phyloP scores from a whole-genome alignment of 1,140 invertebrate species.

The Odontomachus brunneus region DNA sequence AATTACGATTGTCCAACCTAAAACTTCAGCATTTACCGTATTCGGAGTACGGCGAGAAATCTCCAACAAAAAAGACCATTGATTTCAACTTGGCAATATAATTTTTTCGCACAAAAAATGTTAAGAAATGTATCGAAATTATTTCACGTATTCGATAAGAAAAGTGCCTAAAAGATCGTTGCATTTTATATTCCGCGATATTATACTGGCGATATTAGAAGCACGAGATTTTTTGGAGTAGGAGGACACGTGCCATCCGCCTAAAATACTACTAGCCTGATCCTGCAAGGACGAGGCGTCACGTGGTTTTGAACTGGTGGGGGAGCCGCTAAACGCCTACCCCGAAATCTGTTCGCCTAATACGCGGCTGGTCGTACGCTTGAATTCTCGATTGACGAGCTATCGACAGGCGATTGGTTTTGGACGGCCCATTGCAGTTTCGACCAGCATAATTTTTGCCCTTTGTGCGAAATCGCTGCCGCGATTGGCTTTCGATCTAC shows the following conservation, averaged over 20 bases:
- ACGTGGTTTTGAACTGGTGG: constrained; percentile 79
- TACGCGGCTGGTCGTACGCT: constrained; percentile 85
- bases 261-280: constrained; percentile 82
- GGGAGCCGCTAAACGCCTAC: constrained; percentile 65
- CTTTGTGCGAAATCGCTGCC: not conserved
- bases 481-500: not conserved
- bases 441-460: constrained; percentile 9
- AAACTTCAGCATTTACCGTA: too few relatives aligned
- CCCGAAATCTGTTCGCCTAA: constrained; percentile 82
- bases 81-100: too few relatives aligned
- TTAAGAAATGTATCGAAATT: not conserved
- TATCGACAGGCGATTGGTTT: constrained; percentile 82
- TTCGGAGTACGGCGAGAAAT: too few relatives aligned
- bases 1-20: too few relatives aligned
- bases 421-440: constrained; percentile 23
- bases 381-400: constrained; percentile 85
- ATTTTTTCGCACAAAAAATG: not conserved
- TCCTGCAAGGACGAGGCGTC: constrained; percentile 83
- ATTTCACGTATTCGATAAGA: not conserved
- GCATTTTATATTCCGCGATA: not conserved
- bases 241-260: constrained; percentile 60
- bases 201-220: not conserved
- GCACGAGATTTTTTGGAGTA: constrained; percentile 48
- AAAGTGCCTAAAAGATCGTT: not conserved
- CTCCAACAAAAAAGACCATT: too few relatives aligned